Evolutionary conservation across 2,888 invertebrate genomes (phyloP).

Genomic region (Oscheius sp.): DNA sequence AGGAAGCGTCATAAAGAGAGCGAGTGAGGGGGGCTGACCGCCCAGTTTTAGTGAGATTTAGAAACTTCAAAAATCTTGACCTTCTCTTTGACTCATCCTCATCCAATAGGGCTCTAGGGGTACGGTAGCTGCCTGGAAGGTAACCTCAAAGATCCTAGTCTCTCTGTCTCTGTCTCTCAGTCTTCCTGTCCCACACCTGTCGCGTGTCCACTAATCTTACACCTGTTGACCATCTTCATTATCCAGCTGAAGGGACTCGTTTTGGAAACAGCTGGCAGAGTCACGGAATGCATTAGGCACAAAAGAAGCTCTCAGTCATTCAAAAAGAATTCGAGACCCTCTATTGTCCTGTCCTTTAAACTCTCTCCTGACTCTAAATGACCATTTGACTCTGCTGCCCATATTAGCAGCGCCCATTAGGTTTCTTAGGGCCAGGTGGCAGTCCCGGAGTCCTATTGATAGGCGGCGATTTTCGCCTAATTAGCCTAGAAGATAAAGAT

Average conservation of each 20-base stretch:
- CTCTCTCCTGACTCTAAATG: background rate
- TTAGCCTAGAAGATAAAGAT: conserved; percentile 21
- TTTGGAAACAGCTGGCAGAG: conserved; percentile 3
- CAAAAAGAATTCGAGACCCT: background rate
- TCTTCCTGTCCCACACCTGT: conserved; percentile 2
- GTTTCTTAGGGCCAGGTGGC: conserved; percentile 32
- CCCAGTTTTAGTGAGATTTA: background rate
- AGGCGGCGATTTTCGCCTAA: conserved; percentile 19
- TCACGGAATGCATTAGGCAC: too few relatives aligned
- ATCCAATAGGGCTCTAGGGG: background rate
- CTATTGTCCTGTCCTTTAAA: background rate
- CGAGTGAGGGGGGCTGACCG: background rate
- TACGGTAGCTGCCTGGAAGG: too few relatives aligned
- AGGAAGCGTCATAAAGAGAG: conserved; percentile 28
- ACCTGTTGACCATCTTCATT: conserved; percentile 15
- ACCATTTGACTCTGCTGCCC: background rate
- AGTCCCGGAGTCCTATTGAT: background rate
- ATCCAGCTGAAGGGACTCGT: too few relatives aligned
- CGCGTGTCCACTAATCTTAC: conserved; percentile 9
- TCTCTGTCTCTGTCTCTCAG: too few relatives aligned
- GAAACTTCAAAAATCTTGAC: background rate
- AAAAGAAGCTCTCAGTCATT: too few relatives aligned
- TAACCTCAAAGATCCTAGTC: too few relatives aligned
- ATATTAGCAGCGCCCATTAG: conserved; percentile 22
- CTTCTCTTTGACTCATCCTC: too few relatives aligned